Conservation (phyloP, 2,113 vertebrate species). For the Hemichromis elongatus region DNA sequence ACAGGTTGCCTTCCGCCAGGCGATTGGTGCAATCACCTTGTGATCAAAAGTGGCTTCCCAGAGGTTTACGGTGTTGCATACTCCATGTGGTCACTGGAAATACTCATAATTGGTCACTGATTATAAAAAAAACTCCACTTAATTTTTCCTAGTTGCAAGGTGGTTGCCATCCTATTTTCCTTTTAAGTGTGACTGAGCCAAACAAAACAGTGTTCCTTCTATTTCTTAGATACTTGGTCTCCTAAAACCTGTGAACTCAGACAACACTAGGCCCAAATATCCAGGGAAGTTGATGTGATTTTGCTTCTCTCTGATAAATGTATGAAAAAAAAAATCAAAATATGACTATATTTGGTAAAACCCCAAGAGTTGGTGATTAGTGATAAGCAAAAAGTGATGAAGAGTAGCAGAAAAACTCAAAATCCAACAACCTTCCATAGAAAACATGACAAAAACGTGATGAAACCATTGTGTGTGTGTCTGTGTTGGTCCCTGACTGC, state of each 20-base stretch:
- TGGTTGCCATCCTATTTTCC: not conserved
- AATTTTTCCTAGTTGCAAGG: not conserved
- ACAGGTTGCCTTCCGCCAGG: not conserved
- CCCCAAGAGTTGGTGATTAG: not conserved
- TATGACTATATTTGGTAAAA: not conserved
- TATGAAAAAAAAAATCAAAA: not conserved
- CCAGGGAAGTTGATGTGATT: not conserved
- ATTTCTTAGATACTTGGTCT: not conserved
- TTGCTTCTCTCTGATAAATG: not conserved
- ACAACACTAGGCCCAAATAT: not conserved
- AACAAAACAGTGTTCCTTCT: not conserved
- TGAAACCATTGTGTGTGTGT: not conserved
- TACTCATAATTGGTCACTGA: not conserved
- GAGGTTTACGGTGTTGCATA: not conserved
- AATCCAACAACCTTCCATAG: not conserved
- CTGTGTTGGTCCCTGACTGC: not conserved
- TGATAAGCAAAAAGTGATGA: not conserved
- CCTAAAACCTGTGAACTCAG: not conserved
- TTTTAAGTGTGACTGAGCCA: not conserved
- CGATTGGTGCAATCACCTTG: not conserved
- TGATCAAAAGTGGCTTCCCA: not conserved
- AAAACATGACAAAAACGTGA: not conserved
- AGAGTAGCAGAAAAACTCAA: not conserved
- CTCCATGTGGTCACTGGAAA: not conserved
- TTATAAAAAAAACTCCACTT: not conserved